Evolutionary conservation across 2,888 invertebrate species (phyloP), one percentile per base, ranked within the genome.

Genomic region (Hermaeophaga mercurialis): DNA sequence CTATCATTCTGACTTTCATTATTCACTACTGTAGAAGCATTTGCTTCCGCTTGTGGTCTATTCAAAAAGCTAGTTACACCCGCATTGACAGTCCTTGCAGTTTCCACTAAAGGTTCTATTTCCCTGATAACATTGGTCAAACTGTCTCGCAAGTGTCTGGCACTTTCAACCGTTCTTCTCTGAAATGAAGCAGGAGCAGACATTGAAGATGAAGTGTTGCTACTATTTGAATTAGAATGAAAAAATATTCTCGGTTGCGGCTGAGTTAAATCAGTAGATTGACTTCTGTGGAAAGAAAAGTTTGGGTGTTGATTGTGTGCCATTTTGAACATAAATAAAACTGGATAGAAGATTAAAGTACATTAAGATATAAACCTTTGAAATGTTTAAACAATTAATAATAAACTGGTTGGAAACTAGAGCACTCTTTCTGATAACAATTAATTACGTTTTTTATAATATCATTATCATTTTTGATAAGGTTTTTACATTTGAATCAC

Each of bases 41-140:
- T 66, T 6, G 62, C 55, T 44, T 69, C 67, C 14, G 68, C 63
- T 12, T 65, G 66, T 15, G 69, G 66, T 50, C 70, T 64, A 54
- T 67, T 70, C 12, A 72, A 53, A 39, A 72, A 69, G 41, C 62
- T 69, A n/a, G 71, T 63, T 22, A 64, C 64, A 28, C 60, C 61
- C 24, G 64, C 64, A 34, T 64, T 64, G 8, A 72, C 74, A 45
- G 62, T 82, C 54, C 84, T 79, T 45, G 84, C 85, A 70, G 84
- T 81, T 75, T 85, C 84, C 9, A 87, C 83, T 4, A 86, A 77
- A n/a, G 86, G 86, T 67, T 85, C 80, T 47, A 86, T 84, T 75
- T 85, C 86, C 67, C 86, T 81, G 59, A 87, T 74, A 14, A 77
- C 76, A 64, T 72, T 75, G 15, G 71, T 73, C 19, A 77, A 66